A percentile compares a stretch with the other conserved stretches of the same genome.
Conservation (phyloP, 2,888 invertebrate species). For the Isoperla grammatica region DNA sequence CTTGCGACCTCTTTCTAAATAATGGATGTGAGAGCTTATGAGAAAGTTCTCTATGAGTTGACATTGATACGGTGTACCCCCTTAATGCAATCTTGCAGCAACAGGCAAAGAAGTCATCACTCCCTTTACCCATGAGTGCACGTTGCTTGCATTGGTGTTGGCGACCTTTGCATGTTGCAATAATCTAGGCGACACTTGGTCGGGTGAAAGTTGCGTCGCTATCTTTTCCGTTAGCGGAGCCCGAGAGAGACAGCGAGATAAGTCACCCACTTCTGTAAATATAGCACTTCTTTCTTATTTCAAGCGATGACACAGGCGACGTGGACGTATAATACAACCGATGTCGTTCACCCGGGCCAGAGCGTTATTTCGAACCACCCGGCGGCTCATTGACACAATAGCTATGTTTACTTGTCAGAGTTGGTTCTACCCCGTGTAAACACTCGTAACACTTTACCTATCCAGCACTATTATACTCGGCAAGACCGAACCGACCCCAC, state of each 20-base stretch:
- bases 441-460: no score
- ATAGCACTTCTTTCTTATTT: conserved; percentile 3
- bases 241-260: neutral
- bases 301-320: neutral
- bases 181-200: neutral
- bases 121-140: neutral
- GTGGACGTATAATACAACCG: neutral
- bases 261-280: conserved; percentile 19
- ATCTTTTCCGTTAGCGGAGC: neutral
- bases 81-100: no score
- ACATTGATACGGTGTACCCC: no score
- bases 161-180: conserved; percentile 6
- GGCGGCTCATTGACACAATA: no score
- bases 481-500: no score
- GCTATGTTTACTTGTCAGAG: no score
- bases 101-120: neutral
- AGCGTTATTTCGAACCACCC: neutral
- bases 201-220: conserved; percentile 7
- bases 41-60: no score
- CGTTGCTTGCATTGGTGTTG: neutral
- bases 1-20: no score
- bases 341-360: conserved; percentile 3
- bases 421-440: no score
- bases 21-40: no score
- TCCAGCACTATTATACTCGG: no score